Percentiles rank a stretch among this genome's conserved stretches.
phyloP scores from a whole-genome alignment of 2,888 invertebrate species.

The Apantesis nais region DNA sequence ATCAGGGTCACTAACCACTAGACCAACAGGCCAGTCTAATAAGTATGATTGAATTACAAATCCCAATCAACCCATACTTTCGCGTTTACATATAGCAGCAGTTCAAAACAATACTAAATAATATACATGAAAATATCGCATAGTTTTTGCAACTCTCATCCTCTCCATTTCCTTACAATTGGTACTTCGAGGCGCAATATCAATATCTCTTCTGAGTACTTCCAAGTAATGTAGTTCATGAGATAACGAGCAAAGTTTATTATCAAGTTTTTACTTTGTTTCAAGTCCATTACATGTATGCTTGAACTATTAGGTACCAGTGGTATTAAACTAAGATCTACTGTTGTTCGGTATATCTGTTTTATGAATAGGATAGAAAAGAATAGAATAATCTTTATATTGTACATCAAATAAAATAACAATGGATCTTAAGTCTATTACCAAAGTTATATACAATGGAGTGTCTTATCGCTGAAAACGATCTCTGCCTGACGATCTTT shows the following conservation, averaged over 20 bases:
- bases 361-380: background rate
- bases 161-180: slow-evolving; percentile 44
- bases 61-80: background rate
- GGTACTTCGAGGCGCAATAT: slow-evolving; percentile 47
- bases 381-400: background rate
- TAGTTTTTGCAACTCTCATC: slow-evolving; percentile 26
- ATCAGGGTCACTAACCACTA: too few species aligned
- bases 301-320: slow-evolving; percentile 13
- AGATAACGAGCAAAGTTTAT: slow-evolving; percentile 51
- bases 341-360: background rate
- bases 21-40: too few species aligned
- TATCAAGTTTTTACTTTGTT: slow-evolving; percentile 39
- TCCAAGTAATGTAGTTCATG: slow-evolving; percentile 36
- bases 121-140: slow-evolving; percentile 30
- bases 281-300: slow-evolving; percentile 20
- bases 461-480: background rate
- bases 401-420: slow-evolving; percentile 4
- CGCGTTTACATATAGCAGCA: background rate
- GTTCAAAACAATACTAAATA: slow-evolving; percentile 19
- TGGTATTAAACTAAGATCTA: background rate
- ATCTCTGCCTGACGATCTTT: background rate
- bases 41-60: too few species aligned
- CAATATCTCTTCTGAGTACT: slow-evolving; percentile 48
- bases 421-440: slow-evolving; percentile 5
- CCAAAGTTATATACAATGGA: slow-evolving; percentile 1